Evolutionary conservation across 2,888 invertebrate genomes (phyloP).

Genomic region (Ormyrus rosae): DNA sequence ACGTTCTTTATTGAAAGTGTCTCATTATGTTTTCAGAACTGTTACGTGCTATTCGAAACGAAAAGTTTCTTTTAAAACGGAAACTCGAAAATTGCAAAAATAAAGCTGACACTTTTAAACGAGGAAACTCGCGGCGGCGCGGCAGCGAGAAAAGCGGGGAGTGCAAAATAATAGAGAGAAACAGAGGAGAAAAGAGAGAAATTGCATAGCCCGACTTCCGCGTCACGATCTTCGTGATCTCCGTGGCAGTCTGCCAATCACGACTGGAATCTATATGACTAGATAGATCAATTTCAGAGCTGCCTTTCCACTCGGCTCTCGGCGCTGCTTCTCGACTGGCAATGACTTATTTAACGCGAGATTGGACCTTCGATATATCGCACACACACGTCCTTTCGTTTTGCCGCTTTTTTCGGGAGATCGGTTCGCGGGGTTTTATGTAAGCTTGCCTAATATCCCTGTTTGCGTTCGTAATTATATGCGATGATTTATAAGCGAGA

Average conservation of each 20-base stretch:
- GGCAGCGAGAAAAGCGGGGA: neutral
- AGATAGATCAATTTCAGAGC: slow-evolving; percentile 44
- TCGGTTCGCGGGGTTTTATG: no score
- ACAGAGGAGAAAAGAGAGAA: slow-evolving; percentile 34
- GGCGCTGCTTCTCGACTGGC: neutral
- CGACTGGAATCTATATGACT: slow-evolving; percentile 48
- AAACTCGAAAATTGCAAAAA: no score
- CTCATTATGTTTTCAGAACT: neutral
- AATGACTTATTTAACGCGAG: slow-evolving; percentile 28
- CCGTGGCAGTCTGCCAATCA: slow-evolving; percentile 49
- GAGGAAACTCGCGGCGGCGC: no score
- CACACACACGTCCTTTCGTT: no score
- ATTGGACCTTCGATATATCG: neutral
- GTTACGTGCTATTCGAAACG: no score
- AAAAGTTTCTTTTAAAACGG: no score
- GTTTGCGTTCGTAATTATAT: no score
- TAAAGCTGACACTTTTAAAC: no score
- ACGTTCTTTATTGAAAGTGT: neutral
- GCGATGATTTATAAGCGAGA: no score
- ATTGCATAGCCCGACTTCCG: slow-evolving; percentile 47
- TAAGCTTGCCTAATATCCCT: no score
- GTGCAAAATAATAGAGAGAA: slow-evolving; percentile 39
- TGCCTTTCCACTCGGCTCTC: neutral
- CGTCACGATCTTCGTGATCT: slow-evolving; percentile 57
- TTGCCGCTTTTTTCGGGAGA: no score